Evolutionary conservation across 2,888 invertebrate genomes (phyloP).

Genomic region (Agrypnus murinus): DNA sequence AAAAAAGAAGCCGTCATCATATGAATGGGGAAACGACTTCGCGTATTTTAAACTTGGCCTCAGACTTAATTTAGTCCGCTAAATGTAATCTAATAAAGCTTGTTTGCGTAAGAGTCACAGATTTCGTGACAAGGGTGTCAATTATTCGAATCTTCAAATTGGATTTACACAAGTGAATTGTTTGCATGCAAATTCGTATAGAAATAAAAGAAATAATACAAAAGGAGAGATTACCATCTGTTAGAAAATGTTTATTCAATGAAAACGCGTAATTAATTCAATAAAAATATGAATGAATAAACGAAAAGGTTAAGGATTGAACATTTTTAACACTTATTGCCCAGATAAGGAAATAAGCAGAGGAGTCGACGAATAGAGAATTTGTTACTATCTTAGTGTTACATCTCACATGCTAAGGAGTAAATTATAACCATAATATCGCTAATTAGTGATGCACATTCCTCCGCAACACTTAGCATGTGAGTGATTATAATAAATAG

Average conservation of each 20-base stretch:
- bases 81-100: conserved; percentile 51
- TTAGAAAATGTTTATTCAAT: not conserved
- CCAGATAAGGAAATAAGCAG: conserved; percentile 3
- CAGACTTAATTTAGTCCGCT: conserved; percentile 50
- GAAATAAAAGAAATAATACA: conserved; percentile 2
- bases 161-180: conserved; percentile 42
- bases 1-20: conserved; percentile 34
- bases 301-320: not conserved
- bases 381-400: conserved; percentile 9
- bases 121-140: conserved; percentile 49
- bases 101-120: conserved; percentile 51
- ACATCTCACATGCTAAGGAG: conserved; percentile 36
- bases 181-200: conserved; percentile 17
- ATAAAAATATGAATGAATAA: not conserved
- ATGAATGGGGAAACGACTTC: conserved; percentile 38
- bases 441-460: conserved; percentile 52
- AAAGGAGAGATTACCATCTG: conserved; percentile 11
- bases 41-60: conserved; percentile 43
- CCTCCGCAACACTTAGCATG: conserved; percentile 55
- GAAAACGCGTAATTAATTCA: too few relatives aligned
- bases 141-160: conserved; percentile 48
- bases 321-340: not conserved
- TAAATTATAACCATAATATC: conserved; percentile 42
- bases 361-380: not conserved
- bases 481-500: conserved; percentile 57